phyloP scores from a whole-genome alignment of 37 sponge, comb jelly and placozoan genomes.

The Cliona cf. orientalis region DNA sequence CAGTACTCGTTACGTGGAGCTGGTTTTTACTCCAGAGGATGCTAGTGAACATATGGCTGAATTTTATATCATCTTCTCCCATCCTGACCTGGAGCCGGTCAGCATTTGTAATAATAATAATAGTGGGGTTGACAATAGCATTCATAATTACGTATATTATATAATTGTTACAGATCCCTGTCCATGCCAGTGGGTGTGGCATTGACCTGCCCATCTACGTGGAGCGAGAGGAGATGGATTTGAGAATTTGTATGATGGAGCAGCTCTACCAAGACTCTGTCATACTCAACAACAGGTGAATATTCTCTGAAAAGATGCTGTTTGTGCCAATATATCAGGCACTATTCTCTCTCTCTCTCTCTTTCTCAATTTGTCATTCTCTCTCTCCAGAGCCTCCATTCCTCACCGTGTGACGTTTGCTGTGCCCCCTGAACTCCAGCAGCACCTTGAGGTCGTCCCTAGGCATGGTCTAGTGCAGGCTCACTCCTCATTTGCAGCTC shows the following conservation, averaged over 20 bases:
- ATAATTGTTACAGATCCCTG: neutral
- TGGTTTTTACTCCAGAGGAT: constrained; percentile 40
- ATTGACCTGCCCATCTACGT: constrained; percentile 76
- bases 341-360: neutral
- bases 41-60: neutral
- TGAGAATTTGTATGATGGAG: constrained; percentile 80
- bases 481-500: constrained; percentile 61
- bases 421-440: constrained; percentile 54
- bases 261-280: constrained; percentile 88
- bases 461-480: constrained; percentile 76
- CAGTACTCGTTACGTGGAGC: constrained; percentile 31
- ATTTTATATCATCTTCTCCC: constrained; percentile 38
- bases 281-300: constrained; percentile 78
- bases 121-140: neutral
- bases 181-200: constrained; percentile 55
- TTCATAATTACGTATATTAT: neutral
- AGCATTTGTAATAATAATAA: constrained; percentile 4
- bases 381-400: constrained; percentile 39
- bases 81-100: constrained; percentile 34
- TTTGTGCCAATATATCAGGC: too few species aligned
- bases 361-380: neutral
- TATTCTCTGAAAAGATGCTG: too few species aligned
- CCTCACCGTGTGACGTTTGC: constrained; percentile 65
- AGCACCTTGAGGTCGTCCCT: constrained; percentile 82
- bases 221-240: constrained; percentile 71